phyloP scores from a whole-genome alignment of 2,797 vertebrate genomes.

The Merluccius polli region DNA sequence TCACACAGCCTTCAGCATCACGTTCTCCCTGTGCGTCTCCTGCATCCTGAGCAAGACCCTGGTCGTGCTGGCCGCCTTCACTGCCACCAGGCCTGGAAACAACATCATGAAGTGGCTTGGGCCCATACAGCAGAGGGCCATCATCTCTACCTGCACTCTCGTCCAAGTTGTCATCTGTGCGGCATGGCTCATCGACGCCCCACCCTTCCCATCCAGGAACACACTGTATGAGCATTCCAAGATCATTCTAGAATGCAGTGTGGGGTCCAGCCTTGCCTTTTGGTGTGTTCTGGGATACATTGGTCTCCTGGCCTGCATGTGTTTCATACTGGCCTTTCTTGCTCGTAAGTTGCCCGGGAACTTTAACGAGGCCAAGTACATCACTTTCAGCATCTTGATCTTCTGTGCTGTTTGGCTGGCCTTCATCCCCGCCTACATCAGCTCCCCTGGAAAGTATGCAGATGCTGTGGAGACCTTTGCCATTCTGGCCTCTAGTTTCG shows the following conservation, averaged over 20 bases:
- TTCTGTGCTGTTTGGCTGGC: conserved; percentile 76
- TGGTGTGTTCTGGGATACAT: conserved; percentile 75
- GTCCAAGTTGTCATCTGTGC: conserved; percentile 68
- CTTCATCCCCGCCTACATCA: conserved; percentile 76
- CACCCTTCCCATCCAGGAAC: conserved; percentile 63
- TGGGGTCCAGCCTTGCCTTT: conserved; percentile 71
- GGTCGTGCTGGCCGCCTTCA: conserved; percentile 72
- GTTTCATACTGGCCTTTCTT: conserved; percentile 71
- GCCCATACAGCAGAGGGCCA: conserved; percentile 66
- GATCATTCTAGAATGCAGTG: conserved; percentile 72
- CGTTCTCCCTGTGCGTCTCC: conserved; percentile 73
- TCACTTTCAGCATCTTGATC: conserved; percentile 77
- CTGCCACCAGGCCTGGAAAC: conserved; percentile 67
- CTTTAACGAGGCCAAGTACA: conserved; percentile 75
- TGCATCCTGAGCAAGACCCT: conserved; percentile 75
- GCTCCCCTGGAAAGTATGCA: conserved; percentile 71
- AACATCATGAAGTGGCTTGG: conserved; percentile 76
- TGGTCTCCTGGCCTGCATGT: conserved; percentile 64
- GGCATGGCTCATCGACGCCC: conserved; percentile 63
- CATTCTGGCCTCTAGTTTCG: conserved; percentile 72
- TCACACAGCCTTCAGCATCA: conserved; percentile 72
- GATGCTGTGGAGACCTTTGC: conserved; percentile 75
- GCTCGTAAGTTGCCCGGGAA: conserved; percentile 70
- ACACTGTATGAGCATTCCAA: conserved; percentile 62
- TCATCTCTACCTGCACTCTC: conserved; percentile 66